These are phyloP conservation scores for Archilochus colubris DNA, from an alignment of 2,113 vertebrate species.

Conservation along the genomic window DNA sequence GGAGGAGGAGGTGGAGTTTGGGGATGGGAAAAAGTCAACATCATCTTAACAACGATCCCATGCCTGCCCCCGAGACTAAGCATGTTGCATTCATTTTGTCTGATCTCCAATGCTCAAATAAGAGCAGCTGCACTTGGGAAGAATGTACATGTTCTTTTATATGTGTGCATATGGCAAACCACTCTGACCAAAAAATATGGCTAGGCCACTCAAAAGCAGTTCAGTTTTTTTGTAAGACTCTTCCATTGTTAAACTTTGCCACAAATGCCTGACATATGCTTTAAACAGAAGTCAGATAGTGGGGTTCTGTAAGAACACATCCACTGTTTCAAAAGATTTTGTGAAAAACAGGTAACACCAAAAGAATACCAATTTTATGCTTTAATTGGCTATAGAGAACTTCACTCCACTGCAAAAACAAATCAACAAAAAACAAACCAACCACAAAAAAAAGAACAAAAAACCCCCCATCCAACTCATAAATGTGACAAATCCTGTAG, in stretches of 20 bases:
- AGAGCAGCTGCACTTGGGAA: not conserved
- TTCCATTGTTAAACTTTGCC: not conserved
- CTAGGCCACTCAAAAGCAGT: not conserved
- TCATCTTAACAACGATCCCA: not conserved
- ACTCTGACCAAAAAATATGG: not conserved
- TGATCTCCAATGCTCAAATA: not conserved
- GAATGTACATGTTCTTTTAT: not conserved
- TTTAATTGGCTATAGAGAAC: not conserved
- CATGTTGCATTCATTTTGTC: rapidly evolving
- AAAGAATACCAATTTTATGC: not conserved
- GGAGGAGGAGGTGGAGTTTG: rapidly evolving
- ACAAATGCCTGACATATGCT: not conserved
- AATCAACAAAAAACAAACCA: not conserved
- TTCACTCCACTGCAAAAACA: not conserved
- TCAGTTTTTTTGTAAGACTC: not conserved
- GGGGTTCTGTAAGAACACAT: not conserved
- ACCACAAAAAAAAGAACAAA: not conserved
- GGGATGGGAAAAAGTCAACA: not conserved
- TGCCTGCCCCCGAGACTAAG: rapidly evolving
- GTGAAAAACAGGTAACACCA: not conserved
- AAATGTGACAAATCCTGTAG: not conserved
- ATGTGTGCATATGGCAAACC: not conserved
- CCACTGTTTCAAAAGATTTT: not conserved
- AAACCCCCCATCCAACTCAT: not conserved
- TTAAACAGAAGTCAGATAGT: not conserved